These are phyloP conservation scores for Cenopis cana DNA, from an alignment of 2,888 invertebrate species.

Conservation along the genomic window DNA sequence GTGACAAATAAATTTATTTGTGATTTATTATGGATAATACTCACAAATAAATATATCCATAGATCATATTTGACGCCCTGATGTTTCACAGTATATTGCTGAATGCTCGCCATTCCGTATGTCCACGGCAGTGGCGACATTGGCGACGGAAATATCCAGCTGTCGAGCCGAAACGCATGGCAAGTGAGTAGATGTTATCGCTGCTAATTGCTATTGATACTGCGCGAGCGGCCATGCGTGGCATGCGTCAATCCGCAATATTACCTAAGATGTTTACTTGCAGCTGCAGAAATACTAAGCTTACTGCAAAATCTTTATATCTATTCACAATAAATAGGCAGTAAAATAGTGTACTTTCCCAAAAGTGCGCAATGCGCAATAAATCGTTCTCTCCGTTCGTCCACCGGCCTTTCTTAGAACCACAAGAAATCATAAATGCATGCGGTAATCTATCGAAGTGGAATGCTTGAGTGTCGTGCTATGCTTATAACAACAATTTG, in stretches of 20 bases:
- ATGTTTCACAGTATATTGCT: neutral
- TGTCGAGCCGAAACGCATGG: constrained; percentile 7
- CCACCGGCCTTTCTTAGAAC: constrained; percentile 29
- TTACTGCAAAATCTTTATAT: neutral
- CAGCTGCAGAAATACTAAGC: constrained; percentile 7
- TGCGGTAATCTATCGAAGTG: constrained; percentile 24
- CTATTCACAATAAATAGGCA: constrained; percentile 3
- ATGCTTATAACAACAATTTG: neutral
- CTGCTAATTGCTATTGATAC: constrained; percentile 39
- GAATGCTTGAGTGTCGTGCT: constrained; percentile 1
- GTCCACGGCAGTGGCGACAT: neutral
- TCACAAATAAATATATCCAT: neutral
- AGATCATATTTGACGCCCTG: neutral
- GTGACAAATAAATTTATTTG: neutral
- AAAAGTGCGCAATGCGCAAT: constrained; percentile 29
- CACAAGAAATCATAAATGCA: constrained; percentile 27
- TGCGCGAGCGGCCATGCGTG: constrained; percentile 20
- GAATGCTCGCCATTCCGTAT: neutral
- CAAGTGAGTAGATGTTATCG: constrained; percentile 32
- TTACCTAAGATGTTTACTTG: constrained; percentile 20
- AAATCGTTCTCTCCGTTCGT: constrained; percentile 22
- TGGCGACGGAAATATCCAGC: constrained; percentile 8
- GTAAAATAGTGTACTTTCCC: constrained; percentile 6
- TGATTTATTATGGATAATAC: neutral
- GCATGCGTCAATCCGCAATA: constrained; percentile 29